phyloP scores from a whole-genome alignment of 1,140 invertebrate species.

The Hycleus phaleratus region DNA sequence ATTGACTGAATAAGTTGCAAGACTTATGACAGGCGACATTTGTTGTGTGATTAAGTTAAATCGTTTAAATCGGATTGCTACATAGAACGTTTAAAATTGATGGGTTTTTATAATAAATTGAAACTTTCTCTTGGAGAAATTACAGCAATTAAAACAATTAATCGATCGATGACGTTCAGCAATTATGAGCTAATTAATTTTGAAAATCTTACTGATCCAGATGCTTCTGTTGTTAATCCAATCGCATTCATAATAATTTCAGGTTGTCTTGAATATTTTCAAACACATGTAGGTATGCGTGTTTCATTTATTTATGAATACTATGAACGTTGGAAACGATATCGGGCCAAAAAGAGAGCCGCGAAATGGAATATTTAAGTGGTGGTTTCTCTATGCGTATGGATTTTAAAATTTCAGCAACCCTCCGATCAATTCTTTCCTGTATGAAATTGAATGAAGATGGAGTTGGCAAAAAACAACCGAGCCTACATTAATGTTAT shows the following conservation, averaged over 20 bases:
- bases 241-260: constrained; percentile 8
- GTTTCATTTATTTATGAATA: constrained; percentile 28
- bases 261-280: background rate
- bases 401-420: constrained; percentile 28
- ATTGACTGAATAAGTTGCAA: no score
- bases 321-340: constrained; percentile 4
- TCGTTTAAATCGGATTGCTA: no score
- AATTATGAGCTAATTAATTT: constrained; percentile 9
- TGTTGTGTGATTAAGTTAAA: no score
- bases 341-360: constrained; percentile 17
- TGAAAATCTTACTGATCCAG: constrained; percentile 7
- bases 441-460: no score
- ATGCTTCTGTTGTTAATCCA: constrained; percentile 3
- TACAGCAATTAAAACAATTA: background rate
- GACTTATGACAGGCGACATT: no score
- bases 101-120: no score
- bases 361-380: constrained; percentile 27
- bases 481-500: no score
- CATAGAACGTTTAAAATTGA: no score
- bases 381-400: constrained; percentile 12
- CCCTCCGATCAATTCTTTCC: background rate
- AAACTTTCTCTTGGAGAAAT: no score
- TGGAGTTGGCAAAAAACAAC: no score
- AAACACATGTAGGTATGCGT: background rate
- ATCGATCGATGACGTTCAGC: background rate